Evolutionary conservation across 2,797 vertebrate species (phyloP).

Genomic region (Acipenser ruthenus): DNA sequence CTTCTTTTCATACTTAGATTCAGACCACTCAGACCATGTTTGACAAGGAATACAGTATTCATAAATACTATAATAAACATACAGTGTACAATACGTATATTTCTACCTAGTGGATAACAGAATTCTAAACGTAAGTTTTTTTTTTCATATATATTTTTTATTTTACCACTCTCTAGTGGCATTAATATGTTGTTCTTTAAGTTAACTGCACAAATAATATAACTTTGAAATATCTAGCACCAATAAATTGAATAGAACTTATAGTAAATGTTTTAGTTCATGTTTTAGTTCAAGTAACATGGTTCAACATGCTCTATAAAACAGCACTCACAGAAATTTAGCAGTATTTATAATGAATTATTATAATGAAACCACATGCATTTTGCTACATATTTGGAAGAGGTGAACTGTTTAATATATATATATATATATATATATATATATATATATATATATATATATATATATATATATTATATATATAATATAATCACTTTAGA

Average conservation of each 20-base stretch:
- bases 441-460: too few relatives aligned
- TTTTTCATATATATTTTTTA: too few relatives aligned
- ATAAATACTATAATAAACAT: too few relatives aligned
- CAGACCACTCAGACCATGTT: too few relatives aligned
- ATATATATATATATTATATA: too few relatives aligned
- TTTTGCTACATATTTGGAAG: slow-evolving; percentile 90
- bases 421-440: too few relatives aligned
- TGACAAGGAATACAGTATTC: too few relatives aligned
- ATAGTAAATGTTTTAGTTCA: slow-evolving; percentile 18
- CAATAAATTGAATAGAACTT: slow-evolving; percentile 51
- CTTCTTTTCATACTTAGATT: too few relatives aligned
- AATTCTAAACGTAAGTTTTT: too few relatives aligned
- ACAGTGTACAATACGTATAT: too few relatives aligned
- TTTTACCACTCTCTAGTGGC: slow-evolving; percentile 64
- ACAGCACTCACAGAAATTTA: slow-evolving; percentile 52
- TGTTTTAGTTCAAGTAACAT: slow-evolving; percentile 32
- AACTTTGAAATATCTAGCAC: slow-evolving; percentile 81
- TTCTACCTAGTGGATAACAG: too few relatives aligned
- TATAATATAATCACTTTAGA: slow-evolving; percentile 34
- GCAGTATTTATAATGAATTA: slow-evolving; percentile 39
- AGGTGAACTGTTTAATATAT: slow-evolving; percentile 47
- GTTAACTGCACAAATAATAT: slow-evolving; percentile 63
- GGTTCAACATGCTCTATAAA: slow-evolving; percentile 66
- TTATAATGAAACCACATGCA: slow-evolving; percentile 78
- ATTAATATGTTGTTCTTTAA: slow-evolving; percentile 67